These are phyloP conservation scores for Strix uralensis DNA, from an alignment of 2,113 vertebrate species.

Conservation along the genomic window DNA sequence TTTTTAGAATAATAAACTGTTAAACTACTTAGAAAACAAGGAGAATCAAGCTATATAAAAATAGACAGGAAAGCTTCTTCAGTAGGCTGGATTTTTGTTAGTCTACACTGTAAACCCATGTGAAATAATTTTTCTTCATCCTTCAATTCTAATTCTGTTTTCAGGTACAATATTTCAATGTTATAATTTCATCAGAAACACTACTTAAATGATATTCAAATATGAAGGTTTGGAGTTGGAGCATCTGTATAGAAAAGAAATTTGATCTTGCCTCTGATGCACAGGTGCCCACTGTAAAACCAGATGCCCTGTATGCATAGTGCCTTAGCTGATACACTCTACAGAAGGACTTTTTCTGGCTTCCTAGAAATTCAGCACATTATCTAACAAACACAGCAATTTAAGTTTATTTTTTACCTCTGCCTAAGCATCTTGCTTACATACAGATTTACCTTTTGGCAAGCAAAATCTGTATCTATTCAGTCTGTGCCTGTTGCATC, in stretches of 20 bases:
- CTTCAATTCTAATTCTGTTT: background rate
- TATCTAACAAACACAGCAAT: background rate
- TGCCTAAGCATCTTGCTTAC: background rate
- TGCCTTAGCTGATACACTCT: background rate
- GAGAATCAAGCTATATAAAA: background rate
- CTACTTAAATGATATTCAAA: background rate
- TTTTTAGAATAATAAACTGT: background rate
- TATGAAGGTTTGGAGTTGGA: background rate
- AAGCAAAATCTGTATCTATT: background rate
- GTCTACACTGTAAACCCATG: background rate
- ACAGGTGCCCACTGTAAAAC: background rate
- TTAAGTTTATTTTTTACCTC: background rate
- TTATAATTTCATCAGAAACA: background rate
- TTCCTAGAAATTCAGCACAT: slow-evolving; percentile 8
- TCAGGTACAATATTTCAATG: background rate
- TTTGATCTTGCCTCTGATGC: background rate
- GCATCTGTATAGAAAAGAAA: background rate
- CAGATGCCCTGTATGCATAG: background rate
- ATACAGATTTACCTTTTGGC: background rate
- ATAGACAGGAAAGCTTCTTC: background rate
- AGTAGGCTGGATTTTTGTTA: background rate
- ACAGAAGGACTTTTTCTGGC: background rate
- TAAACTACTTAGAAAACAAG: background rate
- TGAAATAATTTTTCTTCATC: background rate
- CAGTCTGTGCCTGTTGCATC: slow-evolving; percentile 42